Evolutionary conservation across 2,797 vertebrate genomes (phyloP).

Genomic region (Acrocephalus scirpaceus): DNA sequence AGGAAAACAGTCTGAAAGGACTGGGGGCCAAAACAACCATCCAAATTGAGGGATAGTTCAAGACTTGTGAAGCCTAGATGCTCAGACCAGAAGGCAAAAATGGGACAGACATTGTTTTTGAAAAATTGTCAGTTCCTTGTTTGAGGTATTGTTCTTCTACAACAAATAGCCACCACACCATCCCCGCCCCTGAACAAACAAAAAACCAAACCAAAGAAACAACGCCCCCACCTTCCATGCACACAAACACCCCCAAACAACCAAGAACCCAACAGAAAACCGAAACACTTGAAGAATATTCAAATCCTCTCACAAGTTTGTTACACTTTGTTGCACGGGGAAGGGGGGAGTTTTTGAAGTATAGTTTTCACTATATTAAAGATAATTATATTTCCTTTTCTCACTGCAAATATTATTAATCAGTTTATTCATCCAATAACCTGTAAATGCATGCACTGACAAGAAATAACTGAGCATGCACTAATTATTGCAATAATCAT

Average conservation of each 20-base stretch:
- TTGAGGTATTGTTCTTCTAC: not conserved
- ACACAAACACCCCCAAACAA: not conserved
- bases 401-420: not conserved
- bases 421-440: not conserved
- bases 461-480: not conserved
- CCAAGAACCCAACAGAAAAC: not conserved
- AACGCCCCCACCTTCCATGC: not conserved
- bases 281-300: not conserved
- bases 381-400: not conserved
- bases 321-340: not conserved
- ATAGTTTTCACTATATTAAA: not conserved
- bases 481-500: not conserved
- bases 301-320: not conserved
- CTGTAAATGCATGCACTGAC: not conserved
- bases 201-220: not conserved
- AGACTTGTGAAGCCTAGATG: not conserved
- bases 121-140: not conserved
- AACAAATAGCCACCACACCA: not conserved
- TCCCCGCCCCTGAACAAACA: fast-evolving
- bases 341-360: not conserved
- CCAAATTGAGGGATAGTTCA: not conserved
- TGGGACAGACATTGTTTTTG: not conserved
- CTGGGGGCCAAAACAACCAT: not conserved
- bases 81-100: not conserved
- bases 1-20: not conserved